Evolutionary conservation across 2,888 invertebrate genomes (phyloP).

Genomic region (Lissocephala sabroskyi): DNA sequence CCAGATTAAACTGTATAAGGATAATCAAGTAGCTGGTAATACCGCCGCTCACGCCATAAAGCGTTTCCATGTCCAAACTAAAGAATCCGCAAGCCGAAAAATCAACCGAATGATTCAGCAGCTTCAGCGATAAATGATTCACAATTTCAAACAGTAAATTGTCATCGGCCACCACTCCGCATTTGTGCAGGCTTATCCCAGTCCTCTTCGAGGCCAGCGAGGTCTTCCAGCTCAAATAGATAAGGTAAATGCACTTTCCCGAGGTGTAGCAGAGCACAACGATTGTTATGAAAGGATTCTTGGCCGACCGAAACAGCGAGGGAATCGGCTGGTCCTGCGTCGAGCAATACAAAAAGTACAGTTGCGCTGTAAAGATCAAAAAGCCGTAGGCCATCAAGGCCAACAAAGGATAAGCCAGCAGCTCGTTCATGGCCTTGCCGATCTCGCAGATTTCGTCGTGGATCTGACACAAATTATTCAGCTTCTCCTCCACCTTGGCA

Average conservation of each 20-base stretch:
- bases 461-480: slow-evolving; percentile 70
- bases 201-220: slow-evolving; percentile 70
- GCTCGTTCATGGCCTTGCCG: slow-evolving; percentile 68
- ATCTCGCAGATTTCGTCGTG: slow-evolving; percentile 73
- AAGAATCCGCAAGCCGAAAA: slow-evolving; percentile 73
- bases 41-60: slow-evolving; percentile 71
- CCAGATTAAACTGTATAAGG: slow-evolving; percentile 72
- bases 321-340: slow-evolving; percentile 69
- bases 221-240: slow-evolving; percentile 72
- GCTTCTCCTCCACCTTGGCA: slow-evolving; percentile 67
- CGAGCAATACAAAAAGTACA: slow-evolving; percentile 71
- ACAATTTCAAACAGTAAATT: slow-evolving; percentile 71
- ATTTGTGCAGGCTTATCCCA: slow-evolving; percentile 71
- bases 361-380: slow-evolving; percentile 71
- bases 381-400: slow-evolving; percentile 72
- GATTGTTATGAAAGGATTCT: slow-evolving; percentile 64
- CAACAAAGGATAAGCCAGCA: slow-evolving; percentile 71
- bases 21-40: slow-evolving; percentile 72
- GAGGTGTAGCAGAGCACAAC: slow-evolving; percentile 67
- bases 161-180: slow-evolving; percentile 70
- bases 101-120: slow-evolving; percentile 71
- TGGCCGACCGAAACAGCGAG: slow-evolving; percentile 69
- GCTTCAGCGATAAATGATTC: slow-evolving; percentile 71
- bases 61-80: slow-evolving; percentile 71
- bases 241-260: slow-evolving; percentile 70